These are phyloP conservation scores for Thera britannica DNA, from an alignment of 2,888 invertebrate genomes.

Conservation along the genomic window DNA sequence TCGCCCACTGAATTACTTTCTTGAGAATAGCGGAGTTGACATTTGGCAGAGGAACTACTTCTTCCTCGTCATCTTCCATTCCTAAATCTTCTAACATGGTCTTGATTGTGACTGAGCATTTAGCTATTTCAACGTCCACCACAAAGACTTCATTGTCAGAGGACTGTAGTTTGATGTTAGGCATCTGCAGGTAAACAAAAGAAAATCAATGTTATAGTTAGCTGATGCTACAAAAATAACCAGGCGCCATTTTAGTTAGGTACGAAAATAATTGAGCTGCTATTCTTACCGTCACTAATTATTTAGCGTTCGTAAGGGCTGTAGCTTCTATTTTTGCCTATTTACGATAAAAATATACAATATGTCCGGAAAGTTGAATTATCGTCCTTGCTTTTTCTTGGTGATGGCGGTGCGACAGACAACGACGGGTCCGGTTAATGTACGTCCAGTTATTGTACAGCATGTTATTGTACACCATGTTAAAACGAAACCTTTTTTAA, in stretches of 20 bases:
- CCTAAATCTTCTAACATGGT: conserved; percentile 98
- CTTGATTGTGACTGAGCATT: conserved; percentile 98
- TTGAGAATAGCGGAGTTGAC: conserved; percentile 98
- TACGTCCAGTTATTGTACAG: no score
- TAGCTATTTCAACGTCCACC: conserved; percentile 98
- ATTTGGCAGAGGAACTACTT: conserved; percentile 97
- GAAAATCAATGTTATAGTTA: conserved; percentile 11
- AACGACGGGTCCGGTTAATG: no score
- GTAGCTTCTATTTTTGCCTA: neutral
- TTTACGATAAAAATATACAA: neutral
- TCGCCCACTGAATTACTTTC: conserved; percentile 97
- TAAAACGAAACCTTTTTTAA: no score
- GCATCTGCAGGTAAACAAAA: conserved; percentile 87
- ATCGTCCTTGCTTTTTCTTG: no score
- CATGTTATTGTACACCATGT: no score
- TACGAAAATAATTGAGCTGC: conserved; percentile 35
- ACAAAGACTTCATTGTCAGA: conserved; percentile 98
- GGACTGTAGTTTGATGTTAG: conserved; percentile 96
- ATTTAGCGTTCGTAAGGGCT: neutral
- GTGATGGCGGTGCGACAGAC: no score
- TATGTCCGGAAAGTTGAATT: no score
- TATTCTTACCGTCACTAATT: conserved; percentile 25
- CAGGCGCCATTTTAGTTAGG: conserved; percentile 48
- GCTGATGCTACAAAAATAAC: conserved; percentile 29
- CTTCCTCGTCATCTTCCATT: conserved; percentile 96